Evolutionary conservation across 1,140 invertebrate genomes (phyloP).

Genomic region (Araneus ventricosus): DNA sequence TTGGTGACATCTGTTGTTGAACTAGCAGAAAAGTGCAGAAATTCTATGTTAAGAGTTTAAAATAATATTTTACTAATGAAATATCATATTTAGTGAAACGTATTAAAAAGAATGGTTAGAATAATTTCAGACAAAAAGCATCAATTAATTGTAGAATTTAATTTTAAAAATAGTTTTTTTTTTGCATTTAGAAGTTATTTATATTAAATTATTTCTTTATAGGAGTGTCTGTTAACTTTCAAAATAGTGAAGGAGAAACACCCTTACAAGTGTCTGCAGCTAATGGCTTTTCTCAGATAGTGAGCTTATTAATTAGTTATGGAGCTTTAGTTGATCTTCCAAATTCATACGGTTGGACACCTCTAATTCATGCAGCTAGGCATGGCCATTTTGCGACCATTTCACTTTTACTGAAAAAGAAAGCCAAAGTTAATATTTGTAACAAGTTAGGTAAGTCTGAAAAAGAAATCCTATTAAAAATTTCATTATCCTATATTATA

Average conservation of each 20-base stretch:
- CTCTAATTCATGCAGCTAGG: slow-evolving; percentile 71
- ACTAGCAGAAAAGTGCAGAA: too few relatives aligned
- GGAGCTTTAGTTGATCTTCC: slow-evolving; percentile 70
- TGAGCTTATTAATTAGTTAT: slow-evolving; percentile 36
- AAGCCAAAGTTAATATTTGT: slow-evolving; percentile 76
- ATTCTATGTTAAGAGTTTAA: too few relatives aligned
- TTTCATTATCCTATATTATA: too few relatives aligned
- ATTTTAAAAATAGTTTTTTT: too few relatives aligned
- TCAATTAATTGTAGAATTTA: too few relatives aligned
- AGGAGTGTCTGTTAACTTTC: slow-evolving; percentile 51
- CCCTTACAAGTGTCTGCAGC: slow-evolving; percentile 67
- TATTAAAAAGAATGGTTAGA: too few relatives aligned
- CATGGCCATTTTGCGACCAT: slow-evolving; percentile 55
- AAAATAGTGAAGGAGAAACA: slow-evolving; percentile 78
- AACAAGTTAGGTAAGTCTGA: slow-evolving; percentile 76
- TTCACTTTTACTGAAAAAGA: slow-evolving; percentile 38
- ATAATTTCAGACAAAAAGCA: too few relatives aligned
- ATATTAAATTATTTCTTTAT: neutral
- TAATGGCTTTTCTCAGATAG: slow-evolving; percentile 61
- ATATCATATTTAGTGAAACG: too few relatives aligned
- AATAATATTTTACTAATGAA: too few relatives aligned
- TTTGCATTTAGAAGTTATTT: neutral
- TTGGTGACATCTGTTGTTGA: too few relatives aligned
- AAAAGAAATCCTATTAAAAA: too few relatives aligned
- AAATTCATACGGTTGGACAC: slow-evolving; percentile 77